Percentiles rank a stretch among this genome's conserved stretches.
phyloP scores from a whole-genome alignment of 2,888 invertebrate genomes.

The Leucophenga montana region DNA sequence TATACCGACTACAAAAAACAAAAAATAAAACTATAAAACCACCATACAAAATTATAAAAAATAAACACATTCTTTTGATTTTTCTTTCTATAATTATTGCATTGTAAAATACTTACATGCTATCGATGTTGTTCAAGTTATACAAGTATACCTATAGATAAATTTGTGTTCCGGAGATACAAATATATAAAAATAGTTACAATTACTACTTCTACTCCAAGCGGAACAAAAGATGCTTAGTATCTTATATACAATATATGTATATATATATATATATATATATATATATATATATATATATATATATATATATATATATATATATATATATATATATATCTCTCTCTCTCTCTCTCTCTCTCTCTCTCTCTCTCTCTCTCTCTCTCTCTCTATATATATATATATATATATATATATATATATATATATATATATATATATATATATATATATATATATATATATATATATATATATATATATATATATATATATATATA shows the following conservation, averaged over 20 bases:
- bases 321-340: too few relatives aligned
- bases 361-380: not conserved
- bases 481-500: too few relatives aligned
- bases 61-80: not conserved
- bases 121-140: conserved; percentile 10
- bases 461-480: too few relatives aligned
- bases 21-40: conserved; percentile 17
- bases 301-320: too few relatives aligned
- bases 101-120: not conserved
- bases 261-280: not conserved
- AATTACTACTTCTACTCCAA: not conserved
- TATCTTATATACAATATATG: not conserved
- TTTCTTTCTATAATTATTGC: not conserved
- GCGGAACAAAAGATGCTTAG: not conserved
- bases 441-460: not conserved
- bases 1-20: conserved; percentile 43
- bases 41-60: not conserved
- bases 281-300: too few relatives aligned
- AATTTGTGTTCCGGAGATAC: not conserved
- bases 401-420: too few relatives aligned
- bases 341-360: not conserved
- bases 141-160: not conserved
- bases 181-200: not conserved
- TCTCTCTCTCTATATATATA: not conserved
- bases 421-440: not conserved